These are phyloP conservation scores for Brenthis daphne DNA, from an alignment of 2,888 invertebrate genomes.

Conservation along the genomic window DNA sequence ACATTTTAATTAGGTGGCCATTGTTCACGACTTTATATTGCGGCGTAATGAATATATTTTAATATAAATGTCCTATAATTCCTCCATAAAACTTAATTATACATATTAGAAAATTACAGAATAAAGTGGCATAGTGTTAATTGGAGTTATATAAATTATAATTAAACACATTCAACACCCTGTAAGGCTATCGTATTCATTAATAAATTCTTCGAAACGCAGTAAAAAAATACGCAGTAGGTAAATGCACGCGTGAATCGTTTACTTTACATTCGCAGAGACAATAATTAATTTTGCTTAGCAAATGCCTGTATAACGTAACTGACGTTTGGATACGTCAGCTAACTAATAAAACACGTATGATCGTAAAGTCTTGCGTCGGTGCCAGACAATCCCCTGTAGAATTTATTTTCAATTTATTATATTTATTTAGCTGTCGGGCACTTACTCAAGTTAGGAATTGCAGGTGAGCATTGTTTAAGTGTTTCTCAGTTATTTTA, in stretches of 20 bases:
- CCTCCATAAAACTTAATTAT: background rate
- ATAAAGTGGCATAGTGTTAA: background rate
- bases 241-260: too few species aligned
- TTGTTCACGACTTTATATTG: conserved; percentile 7
- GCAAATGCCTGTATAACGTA: conserved; percentile 2
- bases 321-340: conserved; percentile 17
- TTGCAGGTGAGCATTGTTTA: conserved; percentile 8
- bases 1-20: conserved; percentile 8
- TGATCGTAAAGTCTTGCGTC: conserved; percentile 10
- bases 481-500: conserved; percentile 1
- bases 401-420: conserved; percentile 23
- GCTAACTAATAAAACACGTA: conserved; percentile 20
- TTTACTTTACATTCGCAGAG: too few species aligned
- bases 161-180: too few species aligned
- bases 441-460: conserved; percentile 12
- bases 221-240: too few species aligned
- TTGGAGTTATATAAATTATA: too few species aligned
- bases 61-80: conserved; percentile 11
- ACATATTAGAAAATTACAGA: conserved; percentile 1
- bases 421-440: conserved; percentile 18
- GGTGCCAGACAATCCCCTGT: conserved; percentile 5
- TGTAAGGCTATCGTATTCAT: too few species aligned
- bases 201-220: too few species aligned
- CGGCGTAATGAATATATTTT: conserved; percentile 2
- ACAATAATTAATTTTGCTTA: too few species aligned